These are phyloP conservation scores for Aricia agestis DNA, from an alignment of 1,140 invertebrate species.

Conservation along the genomic window DNA sequence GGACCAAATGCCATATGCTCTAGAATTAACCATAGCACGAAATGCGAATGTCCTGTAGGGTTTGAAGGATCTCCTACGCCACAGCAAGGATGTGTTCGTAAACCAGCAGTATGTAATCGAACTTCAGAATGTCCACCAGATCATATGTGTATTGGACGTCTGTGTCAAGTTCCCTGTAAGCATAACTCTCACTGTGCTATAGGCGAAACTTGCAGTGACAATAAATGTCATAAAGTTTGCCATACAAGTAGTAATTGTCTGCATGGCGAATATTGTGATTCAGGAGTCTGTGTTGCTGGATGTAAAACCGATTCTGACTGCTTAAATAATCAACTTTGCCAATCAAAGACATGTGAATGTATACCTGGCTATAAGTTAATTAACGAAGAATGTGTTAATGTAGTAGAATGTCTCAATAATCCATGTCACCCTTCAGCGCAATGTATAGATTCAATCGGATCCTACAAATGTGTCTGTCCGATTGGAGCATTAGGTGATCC, in stretches of 20 bases:
- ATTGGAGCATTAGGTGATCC: conserved; percentile 88
- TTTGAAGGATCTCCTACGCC: conserved; percentile 93
- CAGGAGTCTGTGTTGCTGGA: conserved; percentile 87
- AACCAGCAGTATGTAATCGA: conserved; percentile 80
- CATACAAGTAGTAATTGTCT: conserved; percentile 92
- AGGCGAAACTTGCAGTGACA: conserved; percentile 88
- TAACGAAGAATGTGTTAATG: conserved; percentile 84
- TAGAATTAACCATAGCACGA: conserved; percentile 81
- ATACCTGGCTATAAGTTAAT: conserved; percentile 82
- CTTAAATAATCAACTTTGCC: conserved; percentile 86
- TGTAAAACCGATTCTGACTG: conserved; percentile 90
- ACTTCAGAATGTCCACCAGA: conserved; percentile 82
- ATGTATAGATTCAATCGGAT: conserved; percentile 88
- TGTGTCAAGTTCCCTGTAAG: conserved; percentile 86
- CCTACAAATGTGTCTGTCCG: conserved; percentile 87
- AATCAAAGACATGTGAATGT: conserved; percentile 87
- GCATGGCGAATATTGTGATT: conserved; percentile 89
- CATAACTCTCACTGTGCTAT: conserved; percentile 84
- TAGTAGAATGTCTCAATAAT: conserved; percentile 86
- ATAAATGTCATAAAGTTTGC: conserved; percentile 89
- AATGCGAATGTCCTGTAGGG: conserved; percentile 87
- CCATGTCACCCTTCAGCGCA: conserved; percentile 88
- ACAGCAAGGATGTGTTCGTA: conserved; percentile 89
- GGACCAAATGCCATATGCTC: conserved; percentile 90
- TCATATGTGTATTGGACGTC: conserved; percentile 84